Conservation (phyloP, 2,888 invertebrate species). For the Ophonus ardosiacus region DNA sequence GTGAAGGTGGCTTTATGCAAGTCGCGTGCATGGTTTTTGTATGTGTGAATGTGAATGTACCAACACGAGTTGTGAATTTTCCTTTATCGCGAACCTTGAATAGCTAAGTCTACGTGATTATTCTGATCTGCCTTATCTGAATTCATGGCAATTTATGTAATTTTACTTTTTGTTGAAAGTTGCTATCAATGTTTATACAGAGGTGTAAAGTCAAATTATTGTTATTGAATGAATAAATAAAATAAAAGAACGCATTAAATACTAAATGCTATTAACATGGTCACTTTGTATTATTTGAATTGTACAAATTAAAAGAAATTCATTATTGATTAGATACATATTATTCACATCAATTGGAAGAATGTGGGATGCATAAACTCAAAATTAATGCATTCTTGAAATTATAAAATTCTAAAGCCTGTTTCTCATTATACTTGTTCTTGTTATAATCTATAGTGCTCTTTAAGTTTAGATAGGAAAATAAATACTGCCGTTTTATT, state of each 20-base stretch:
- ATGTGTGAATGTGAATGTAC: background rate
- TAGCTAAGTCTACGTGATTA: slow-evolving; percentile 33
- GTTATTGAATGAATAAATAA: background rate
- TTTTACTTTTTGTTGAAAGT: slow-evolving; percentile 16
- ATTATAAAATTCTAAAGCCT: too few relatives aligned
- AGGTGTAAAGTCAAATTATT: background rate
- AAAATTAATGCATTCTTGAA: too few relatives aligned
- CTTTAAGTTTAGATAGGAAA: too few relatives aligned
- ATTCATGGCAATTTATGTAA: slow-evolving; percentile 21
- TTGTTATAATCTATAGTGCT: too few relatives aligned
- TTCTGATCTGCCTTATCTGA: slow-evolving; percentile 26
- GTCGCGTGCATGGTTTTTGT: background rate
- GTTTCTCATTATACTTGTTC: too few relatives aligned
- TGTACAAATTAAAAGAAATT: too few relatives aligned
- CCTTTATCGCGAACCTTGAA: slow-evolving; percentile 44
- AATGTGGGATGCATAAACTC: too few relatives aligned
- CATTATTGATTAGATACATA: too few relatives aligned
- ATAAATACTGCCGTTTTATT: too few relatives aligned
- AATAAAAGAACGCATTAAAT: background rate
- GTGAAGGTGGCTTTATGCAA: background rate
- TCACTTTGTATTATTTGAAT: too few relatives aligned
- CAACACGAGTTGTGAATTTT: slow-evolving; percentile 39
- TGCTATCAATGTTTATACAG: slow-evolving; percentile 7
- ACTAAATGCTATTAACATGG: background rate
- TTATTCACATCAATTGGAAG: too few relatives aligned